These are phyloP conservation scores for Aporophyla lueneburgensis DNA, from an alignment of 2,888 invertebrate species.

Conservation along the genomic window DNA sequence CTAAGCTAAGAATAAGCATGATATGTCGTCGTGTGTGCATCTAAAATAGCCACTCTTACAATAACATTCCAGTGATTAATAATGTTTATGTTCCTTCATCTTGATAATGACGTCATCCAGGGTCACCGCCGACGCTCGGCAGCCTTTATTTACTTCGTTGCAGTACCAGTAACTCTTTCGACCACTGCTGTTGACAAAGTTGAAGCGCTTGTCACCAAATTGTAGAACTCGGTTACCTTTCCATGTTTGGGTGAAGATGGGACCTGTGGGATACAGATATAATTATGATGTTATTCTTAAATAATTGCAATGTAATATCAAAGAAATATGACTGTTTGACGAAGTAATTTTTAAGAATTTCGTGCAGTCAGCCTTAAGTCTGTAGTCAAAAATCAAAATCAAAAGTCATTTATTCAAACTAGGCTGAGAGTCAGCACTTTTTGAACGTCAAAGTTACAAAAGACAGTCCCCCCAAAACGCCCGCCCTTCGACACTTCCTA, in stretches of 20 bases:
- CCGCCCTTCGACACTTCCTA: too few species aligned
- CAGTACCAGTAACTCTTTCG: slow-evolving; percentile 50
- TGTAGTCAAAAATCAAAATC: too few species aligned
- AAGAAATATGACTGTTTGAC: neutral
- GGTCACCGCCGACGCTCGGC: slow-evolving; percentile 31
- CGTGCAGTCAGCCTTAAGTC: too few species aligned
- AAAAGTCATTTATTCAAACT: too few species aligned
- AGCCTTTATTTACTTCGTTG: slow-evolving; percentile 37
- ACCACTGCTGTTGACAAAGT: slow-evolving; percentile 44
- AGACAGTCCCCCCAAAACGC: too few species aligned
- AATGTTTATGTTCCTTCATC: slow-evolving; percentile 41
- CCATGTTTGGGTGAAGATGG: slow-evolving; percentile 21
- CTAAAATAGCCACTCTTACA: neutral
- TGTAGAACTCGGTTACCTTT: slow-evolving; percentile 55
- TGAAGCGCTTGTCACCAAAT: slow-evolving; percentile 51
- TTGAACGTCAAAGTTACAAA: too few species aligned
- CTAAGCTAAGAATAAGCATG: neutral
- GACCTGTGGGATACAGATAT: slow-evolving; percentile 18
- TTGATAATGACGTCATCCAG: slow-evolving; percentile 33
- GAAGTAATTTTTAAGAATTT: slow-evolving; percentile 1
- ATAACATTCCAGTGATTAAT: neutral
- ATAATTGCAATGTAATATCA: neutral
- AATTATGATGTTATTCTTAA: neutral
- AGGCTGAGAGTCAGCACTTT: too few species aligned
- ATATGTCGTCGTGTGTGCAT: neutral